Evolutionary conservation across 2,797 vertebrate genomes (phyloP).

Genomic region (Dendrocincla fuliginosa): DNA sequence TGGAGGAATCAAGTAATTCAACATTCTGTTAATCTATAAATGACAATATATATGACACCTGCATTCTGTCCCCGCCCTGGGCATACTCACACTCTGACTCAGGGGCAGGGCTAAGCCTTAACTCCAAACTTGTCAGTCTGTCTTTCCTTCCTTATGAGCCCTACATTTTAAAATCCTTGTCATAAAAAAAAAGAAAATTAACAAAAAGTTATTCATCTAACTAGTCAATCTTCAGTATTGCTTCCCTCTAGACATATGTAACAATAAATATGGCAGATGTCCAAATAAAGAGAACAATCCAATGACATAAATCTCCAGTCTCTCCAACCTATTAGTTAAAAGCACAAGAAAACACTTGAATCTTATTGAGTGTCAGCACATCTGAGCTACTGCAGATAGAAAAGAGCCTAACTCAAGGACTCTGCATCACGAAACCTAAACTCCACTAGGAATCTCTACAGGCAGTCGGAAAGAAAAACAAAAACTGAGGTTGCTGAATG

Average conservation of each 20-base stretch:
- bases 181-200: neutral
- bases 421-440: neutral
- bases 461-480: neutral
- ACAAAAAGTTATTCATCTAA: neutral
- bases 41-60: neutral
- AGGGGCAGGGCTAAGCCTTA: neutral
- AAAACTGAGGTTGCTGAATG: neutral
- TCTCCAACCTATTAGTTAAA: neutral
- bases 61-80: neutral
- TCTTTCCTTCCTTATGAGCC: fast-evolving
- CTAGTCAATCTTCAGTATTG: neutral
- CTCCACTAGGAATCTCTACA: neutral
- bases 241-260: neutral
- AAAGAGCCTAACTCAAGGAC: neutral
- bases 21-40: neutral
- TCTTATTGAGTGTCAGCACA: neutral
- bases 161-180: neutral
- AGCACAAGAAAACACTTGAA: neutral
- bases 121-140: neutral
- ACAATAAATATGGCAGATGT: neutral
- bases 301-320: neutral
- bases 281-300: neutral
- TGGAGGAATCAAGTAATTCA: neutral
- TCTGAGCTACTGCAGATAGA: neutral
- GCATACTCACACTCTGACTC: neutral